Evolutionary conservation across 35 echinoderm and acorn worm species (phyloP).

Genomic region (Lytechinus variegatus): DNA sequence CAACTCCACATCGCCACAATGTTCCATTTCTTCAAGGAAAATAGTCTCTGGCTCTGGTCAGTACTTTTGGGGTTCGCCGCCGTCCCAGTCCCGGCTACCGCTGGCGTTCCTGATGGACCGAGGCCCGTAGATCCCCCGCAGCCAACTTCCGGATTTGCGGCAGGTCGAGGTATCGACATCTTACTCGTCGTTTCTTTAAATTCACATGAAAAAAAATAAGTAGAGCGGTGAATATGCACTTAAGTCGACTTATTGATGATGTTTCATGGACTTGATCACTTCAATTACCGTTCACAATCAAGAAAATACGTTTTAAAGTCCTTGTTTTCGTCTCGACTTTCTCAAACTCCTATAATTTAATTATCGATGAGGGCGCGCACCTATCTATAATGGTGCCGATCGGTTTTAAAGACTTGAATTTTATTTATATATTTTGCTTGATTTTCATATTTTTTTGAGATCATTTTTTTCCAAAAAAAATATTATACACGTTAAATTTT

Average conservation of each 20-base stretch:
- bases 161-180: not conserved
- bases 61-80: not conserved
- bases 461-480: not conserved
- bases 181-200: not conserved
- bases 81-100: not conserved
- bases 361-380: not conserved
- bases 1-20: conserved; percentile 99
- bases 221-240: too few relatives aligned
- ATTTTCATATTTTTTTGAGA: not conserved
- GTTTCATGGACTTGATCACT: too few relatives aligned
- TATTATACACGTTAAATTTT: too few relatives aligned
- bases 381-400: not conserved
- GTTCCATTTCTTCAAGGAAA: conserved; percentile 98
- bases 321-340: not conserved
- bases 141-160: not conserved
- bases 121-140: not conserved
- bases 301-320: too few relatives aligned
- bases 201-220: too few relatives aligned
- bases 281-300: too few relatives aligned
- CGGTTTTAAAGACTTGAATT: not conserved
- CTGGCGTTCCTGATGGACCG: not conserved
- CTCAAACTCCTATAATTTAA: too few relatives aligned
- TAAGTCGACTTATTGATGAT: too few relatives aligned
- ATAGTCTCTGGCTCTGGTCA: conserved; percentile 65
- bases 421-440: not conserved